Conservation (phyloP, 2,797 vertebrate genomes). For the Helicolenus hilgendorfi region DNA sequence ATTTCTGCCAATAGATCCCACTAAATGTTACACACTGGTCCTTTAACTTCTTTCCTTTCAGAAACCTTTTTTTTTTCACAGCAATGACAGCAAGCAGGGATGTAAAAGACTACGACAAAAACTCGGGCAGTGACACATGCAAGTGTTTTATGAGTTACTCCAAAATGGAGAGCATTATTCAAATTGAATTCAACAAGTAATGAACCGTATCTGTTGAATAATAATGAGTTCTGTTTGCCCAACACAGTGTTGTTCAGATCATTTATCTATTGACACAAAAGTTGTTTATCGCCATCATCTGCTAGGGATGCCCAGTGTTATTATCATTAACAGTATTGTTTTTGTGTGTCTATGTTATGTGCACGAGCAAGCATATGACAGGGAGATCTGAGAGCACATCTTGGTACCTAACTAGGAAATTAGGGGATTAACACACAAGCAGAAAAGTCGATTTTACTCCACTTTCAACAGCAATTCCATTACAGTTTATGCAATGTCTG, state of each 20-base stretch:
- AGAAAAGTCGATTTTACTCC: not conserved
- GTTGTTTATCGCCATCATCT: not conserved
- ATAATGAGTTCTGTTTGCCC: not conserved
- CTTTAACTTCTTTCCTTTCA: not conserved
- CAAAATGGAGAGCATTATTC: not conserved
- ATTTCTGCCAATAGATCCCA: no score
- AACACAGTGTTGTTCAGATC: not conserved
- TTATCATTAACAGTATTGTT: not conserved
- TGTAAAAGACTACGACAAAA: not conserved
- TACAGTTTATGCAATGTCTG: not conserved
- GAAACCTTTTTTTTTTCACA: not conserved
- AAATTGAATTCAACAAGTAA: no score
- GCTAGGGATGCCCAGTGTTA: not conserved
- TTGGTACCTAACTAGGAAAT: not conserved
- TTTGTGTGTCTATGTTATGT: not conserved
- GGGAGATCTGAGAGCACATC: not conserved
- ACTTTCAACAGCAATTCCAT: not conserved
- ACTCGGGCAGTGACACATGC: not conserved
- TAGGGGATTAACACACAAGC: not conserved
- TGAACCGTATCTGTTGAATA: not conserved
- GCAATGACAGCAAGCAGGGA: not conserved
- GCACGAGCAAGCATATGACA: not conserved
- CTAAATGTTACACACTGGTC: no score
- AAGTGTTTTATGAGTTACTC: not conserved
- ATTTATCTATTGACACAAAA: not conserved